phyloP scores from a whole-genome alignment of 2,797 vertebrate genomes.

The Danio kyathit region DNA sequence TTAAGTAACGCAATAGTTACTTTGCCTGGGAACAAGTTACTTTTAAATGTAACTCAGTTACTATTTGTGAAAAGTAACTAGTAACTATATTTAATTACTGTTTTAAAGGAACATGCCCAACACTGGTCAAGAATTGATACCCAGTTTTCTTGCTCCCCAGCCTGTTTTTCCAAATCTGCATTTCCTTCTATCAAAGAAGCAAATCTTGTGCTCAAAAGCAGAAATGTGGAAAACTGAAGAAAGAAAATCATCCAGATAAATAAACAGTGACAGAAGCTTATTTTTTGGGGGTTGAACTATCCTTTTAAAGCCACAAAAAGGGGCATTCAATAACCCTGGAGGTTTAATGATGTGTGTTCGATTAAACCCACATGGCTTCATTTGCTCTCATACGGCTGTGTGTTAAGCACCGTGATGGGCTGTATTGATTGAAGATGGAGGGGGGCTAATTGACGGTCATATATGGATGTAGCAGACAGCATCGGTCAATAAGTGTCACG shows the following conservation, averaged over 20 bases:
- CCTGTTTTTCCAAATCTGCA: neutral
- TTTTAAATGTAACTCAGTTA: too few species aligned
- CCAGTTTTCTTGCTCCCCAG: neutral
- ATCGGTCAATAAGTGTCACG: slow-evolving; percentile 12
- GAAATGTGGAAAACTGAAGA: neutral
- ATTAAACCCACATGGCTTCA: neutral
- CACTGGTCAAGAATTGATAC: too few species aligned
- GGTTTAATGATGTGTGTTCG: slow-evolving; percentile 16
- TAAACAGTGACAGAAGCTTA: neutral
- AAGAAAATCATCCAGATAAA: neutral
- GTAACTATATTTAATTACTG: too few species aligned
- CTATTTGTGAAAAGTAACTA: too few species aligned
- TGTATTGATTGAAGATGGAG: slow-evolving; percentile 1
- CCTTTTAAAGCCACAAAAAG: slow-evolving; percentile 23
- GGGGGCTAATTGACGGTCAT: slow-evolving; percentile 40
- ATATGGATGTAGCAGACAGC: neutral
- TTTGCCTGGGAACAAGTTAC: too few species aligned
- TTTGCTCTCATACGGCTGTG: neutral
- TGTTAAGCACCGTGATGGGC: slow-evolving; percentile 10
- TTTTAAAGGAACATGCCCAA: too few species aligned
- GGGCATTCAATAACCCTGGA: slow-evolving; percentile 1
- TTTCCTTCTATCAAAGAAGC: neutral
- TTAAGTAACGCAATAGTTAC: too few species aligned
- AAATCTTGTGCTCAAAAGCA: neutral
- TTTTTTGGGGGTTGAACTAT: neutral